Conservation (phyloP, 2,113 vertebrate species). For the Myodes glareolus region DNA sequence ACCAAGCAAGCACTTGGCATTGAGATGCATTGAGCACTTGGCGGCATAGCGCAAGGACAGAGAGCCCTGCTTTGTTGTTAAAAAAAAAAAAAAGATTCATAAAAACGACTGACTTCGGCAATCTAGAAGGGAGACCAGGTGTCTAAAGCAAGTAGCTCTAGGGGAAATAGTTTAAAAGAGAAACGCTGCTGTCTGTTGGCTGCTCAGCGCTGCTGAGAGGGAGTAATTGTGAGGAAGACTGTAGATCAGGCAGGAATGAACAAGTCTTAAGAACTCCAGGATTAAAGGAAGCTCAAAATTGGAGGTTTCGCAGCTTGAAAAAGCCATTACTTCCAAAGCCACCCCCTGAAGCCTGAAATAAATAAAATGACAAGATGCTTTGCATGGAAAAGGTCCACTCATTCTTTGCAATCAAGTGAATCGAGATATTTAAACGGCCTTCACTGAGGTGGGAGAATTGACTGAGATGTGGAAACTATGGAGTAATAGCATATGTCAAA, state of each 20-base stretch:
- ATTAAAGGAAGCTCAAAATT: conserved; percentile 52
- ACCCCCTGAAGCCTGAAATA: neutral
- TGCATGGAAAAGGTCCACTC: neutral
- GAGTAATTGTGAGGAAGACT: conserved; percentile 15
- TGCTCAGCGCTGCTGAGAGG: neutral
- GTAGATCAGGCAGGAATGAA: conserved; percentile 38
- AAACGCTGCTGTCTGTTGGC: neutral
- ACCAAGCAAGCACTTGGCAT: neutral
- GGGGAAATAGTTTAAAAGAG: conserved; percentile 42
- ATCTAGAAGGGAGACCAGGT: conserved; percentile 15
- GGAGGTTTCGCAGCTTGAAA: neutral
- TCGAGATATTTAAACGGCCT: neutral
- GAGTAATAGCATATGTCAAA: neutral
- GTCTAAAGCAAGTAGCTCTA: conserved; percentile 27
- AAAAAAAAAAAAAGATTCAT: neutral
- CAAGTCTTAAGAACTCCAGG: conserved; percentile 38
- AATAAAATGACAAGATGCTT: conserved; percentile 44
- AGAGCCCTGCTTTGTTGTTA: neutral
- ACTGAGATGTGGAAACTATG: neutral
- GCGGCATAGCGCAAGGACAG: neutral
- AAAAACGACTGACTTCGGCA: neutral
- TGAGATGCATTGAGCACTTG: neutral
- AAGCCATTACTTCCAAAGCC: neutral
- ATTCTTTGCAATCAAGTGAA: conserved; percentile 31
- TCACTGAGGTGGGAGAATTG: neutral